These are phyloP conservation scores for Tipula confusa DNA, from an alignment of 2,888 invertebrate genomes.

Conservation along the genomic window DNA sequence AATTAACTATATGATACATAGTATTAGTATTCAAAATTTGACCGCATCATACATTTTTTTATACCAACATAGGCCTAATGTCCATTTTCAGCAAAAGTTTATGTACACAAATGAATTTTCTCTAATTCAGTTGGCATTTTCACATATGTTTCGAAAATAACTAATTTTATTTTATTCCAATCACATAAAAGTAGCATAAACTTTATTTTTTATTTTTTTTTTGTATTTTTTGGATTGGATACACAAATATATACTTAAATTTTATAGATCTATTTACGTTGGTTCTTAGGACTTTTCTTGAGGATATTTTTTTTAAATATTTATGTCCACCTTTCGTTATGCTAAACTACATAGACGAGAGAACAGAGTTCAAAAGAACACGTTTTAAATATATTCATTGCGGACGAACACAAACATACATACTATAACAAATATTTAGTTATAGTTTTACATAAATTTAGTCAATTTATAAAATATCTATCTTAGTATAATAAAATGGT, in stretches of 20 bases:
- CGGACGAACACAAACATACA: background rate
- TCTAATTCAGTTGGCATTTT: background rate
- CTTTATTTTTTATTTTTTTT: background rate
- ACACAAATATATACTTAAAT: background rate
- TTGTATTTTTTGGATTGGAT: background rate
- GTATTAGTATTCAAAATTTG: too few relatives aligned
- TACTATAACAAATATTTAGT: background rate
- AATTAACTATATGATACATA: too few relatives aligned
- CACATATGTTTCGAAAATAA: background rate
- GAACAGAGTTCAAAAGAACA: background rate
- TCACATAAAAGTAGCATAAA: background rate
- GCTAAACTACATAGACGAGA: background rate
- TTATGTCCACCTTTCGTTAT: too few relatives aligned
- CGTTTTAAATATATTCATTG: constrained; percentile 14
- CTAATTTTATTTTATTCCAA: constrained; percentile 12
- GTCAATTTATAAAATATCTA: too few relatives aligned
- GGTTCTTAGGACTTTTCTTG: background rate
- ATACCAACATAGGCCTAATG: too few relatives aligned
- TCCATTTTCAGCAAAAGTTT: too few relatives aligned
- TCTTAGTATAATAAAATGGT: too few relatives aligned
- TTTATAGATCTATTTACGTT: background rate
- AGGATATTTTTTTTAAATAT: background rate
- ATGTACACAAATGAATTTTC: too few relatives aligned
- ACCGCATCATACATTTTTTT: too few relatives aligned
- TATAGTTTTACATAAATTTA: too few relatives aligned